A percentile compares a stretch with the other conserved stretches of the same genome.
Conservation (phyloP, 2,797 vertebrate species). For the Sphenodon punctatus region DNA sequence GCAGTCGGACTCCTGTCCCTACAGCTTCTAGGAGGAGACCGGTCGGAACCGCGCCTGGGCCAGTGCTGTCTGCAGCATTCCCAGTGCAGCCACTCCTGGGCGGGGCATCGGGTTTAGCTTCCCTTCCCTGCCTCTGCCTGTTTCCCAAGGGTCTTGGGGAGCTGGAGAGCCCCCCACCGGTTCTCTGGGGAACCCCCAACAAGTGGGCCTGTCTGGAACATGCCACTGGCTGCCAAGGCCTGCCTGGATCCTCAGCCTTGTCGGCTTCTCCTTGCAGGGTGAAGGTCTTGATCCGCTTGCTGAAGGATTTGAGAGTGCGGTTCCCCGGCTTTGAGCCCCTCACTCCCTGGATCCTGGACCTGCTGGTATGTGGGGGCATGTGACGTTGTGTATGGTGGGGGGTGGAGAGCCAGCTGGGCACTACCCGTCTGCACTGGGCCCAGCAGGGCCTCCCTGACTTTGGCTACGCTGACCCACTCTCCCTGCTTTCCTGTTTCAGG, state of each 20-base stretch:
- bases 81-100: not conserved
- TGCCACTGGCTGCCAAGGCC: not conserved
- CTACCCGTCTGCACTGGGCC: no score
- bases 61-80: no score
- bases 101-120: not conserved
- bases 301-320: conserved; percentile 90
- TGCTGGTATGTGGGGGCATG: conserved; percentile 79
- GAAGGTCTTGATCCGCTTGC: conserved; percentile 92
- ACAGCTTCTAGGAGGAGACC: no score
- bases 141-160: not conserved
- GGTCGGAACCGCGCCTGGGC: not conserved
- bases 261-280: conserved; percentile 76
- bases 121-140: not conserved
- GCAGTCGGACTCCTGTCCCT: no score
- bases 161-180: not conserved
- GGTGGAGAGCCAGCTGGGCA: no score
- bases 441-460: no score
- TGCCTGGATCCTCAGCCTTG: not conserved
- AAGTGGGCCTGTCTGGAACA: no score
- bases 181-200: not conserved
- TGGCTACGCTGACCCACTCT: not conserved
- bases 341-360: conserved; percentile 94
- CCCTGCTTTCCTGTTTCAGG: conserved; percentile 68
- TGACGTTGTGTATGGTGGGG: rapidly evolving
- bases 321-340: conserved; percentile 95